Evolutionary conservation across 2,113 vertebrate species (phyloP), one percentile per base, ranked within the genome.

Genomic region (Motacilla tschutschensis): DNA sequence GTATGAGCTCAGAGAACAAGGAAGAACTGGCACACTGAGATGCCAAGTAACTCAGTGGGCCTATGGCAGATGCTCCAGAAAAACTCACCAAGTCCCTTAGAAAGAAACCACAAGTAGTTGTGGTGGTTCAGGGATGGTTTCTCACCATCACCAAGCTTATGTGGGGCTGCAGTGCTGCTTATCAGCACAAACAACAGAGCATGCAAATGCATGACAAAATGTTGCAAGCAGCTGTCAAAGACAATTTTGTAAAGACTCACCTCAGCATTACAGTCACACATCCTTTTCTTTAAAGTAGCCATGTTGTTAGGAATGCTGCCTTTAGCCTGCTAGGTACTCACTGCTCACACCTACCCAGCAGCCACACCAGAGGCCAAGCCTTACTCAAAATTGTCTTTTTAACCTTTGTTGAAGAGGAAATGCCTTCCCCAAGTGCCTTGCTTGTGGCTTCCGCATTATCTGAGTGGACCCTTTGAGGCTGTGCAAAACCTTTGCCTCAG

Each of bases 161-260:
- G 0, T 16, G 8, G 9, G 46, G 31, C 17, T 69, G 20, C 40
- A 70, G 13, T 71, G 13, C 4, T 33, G 38, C 1, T 3, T 9
- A 15, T 26, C 25, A 70, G 51, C 25, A 65, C 40, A 33, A 83
- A 22, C 10, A 64, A 19, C 7, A 43, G 29, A 70, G 47, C 19
- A 41, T 0, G 5, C 8, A 54, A 66, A 77, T 6, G 4, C 8
- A 12, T 20, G 29, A 33, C 17, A 35, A 53, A 48, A 41, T 2
- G 0, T 12, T 74, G 25, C 28, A 83, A 78, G 35, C 14, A 41
- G 3, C 21, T 72, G 46, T 64, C 0, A 0, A 50, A 63, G 25
- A 64, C 31, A 33, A 58, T n/a, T 76, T 70, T 43, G 6, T 51
- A n/a, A 57, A 65, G 12, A 19, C 7, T 44, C 20, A 15, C 28